Base-by-base conservation (phyloP, 2,797 vertebrate genomes). In the Miichthys miiuy region DNA sequence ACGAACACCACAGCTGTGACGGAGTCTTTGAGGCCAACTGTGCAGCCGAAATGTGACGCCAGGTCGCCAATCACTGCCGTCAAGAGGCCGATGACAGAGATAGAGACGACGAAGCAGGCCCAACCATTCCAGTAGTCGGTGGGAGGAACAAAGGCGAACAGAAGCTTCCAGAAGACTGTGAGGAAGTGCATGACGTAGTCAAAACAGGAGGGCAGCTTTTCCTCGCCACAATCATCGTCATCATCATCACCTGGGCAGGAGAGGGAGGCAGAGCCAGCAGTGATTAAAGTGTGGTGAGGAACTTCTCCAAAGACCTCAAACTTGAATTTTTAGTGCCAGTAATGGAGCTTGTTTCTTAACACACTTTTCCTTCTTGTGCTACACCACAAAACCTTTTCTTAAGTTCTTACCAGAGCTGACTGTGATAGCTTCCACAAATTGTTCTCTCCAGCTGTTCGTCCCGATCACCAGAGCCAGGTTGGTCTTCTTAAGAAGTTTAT, bases 161-260 rank as follows among this genome's bases (percentile, higher is more conserved):
- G 91, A 65, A 99, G 95, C 93, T 99, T 99, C 98, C 98, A 99
- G 96, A 99, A 98, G 73, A 99, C 94, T 0, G 98, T 99, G 89
- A 99, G 96, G 89, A 98, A 99, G 94, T 99, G 98, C 96, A 98
- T 97, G 88, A 98, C 94, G 0, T 99, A 99, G 90, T 99, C 98
- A 0, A 97, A 97, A 81, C 97, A 97, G 68, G 98, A 99, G 4
- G 98, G 98, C 73, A 96, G 91, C 85, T 97, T 98, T 88, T 97
- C 96, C 79, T 97, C 96, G 0, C 95, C 96, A 70, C 96, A 96
- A 70, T 84, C 86, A 1, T 97, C 96, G 0, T 97, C 97, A 0
- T 97, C 96, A 0, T 97, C 96, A 72, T 96, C 96, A 18, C 96
- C 97, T 96, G 75, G 34, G 12, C 56, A 48, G 12, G 14, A 66